phyloP scores from a whole-genome alignment of 2,797 vertebrate species.

The Mergus octosetaceus region DNA sequence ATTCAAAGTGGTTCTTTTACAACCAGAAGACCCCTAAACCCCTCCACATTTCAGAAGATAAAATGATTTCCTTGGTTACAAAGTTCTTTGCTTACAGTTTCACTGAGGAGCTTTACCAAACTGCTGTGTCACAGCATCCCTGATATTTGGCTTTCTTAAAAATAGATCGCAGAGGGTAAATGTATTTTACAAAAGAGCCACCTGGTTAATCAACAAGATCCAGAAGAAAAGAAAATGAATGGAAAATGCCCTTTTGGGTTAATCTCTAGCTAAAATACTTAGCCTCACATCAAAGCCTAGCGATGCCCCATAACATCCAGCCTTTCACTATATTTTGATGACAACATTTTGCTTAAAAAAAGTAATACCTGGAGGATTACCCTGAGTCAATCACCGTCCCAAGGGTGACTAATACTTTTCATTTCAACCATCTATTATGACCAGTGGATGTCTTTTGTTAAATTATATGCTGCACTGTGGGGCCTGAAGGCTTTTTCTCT shows the following conservation, averaged over 20 bases:
- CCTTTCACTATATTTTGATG: neutral
- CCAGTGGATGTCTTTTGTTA: neutral
- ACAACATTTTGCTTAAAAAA: neutral
- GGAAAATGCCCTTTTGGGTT: constrained; percentile 29
- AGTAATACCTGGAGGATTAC: neutral
- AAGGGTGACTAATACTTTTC: constrained; percentile 22
- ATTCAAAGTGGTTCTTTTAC: neutral
- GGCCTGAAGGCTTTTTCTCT: constrained; percentile 17
- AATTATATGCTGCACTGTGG: neutral
- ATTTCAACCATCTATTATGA: constrained; percentile 17
- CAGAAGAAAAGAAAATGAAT: neutral
- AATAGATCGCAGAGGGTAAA: constrained; percentile 45
- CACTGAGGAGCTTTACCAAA: neutral
- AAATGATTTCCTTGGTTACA: neutral
- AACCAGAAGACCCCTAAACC: neutral
- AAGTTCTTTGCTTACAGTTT: constrained; percentile 34
- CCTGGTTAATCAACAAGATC: constrained; percentile 2
- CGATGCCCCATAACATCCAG: neutral
- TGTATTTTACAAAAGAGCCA: neutral
- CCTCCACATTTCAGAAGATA: neutral
- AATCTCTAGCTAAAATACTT: neutral
- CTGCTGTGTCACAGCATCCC: constrained; percentile 36
- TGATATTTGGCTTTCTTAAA: constrained; percentile 48
- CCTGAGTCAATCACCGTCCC: neutral
- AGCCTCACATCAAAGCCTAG: neutral